Conservation (phyloP, 23 tunicate genomes). For the Halocynthia aurantium region DNA sequence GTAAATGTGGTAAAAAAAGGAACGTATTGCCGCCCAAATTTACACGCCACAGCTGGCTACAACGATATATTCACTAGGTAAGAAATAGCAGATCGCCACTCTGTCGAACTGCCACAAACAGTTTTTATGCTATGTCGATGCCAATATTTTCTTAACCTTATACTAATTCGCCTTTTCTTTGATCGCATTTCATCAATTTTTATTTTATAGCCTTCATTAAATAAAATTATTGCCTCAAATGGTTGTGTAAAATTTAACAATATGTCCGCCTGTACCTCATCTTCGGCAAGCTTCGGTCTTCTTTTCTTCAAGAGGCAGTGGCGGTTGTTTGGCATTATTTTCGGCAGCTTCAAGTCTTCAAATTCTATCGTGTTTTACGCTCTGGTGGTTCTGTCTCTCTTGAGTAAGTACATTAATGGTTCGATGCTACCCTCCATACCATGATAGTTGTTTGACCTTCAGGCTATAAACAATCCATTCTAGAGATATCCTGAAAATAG, state of each 20-base stretch:
- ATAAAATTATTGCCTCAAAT: too few species aligned
- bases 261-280: neutral
- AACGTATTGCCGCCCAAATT: too few species aligned
- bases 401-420: slow-evolving; percentile 33
- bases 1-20: too few species aligned
- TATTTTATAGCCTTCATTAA: too few species aligned
- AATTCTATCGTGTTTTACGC: slow-evolving; percentile 46
- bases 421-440: neutral
- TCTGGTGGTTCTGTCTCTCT: slow-evolving; percentile 35
- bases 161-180: too few species aligned
- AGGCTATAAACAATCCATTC: neutral
- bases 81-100: too few species aligned
- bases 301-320: slow-evolving; percentile 46
- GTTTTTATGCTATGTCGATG: too few species aligned
- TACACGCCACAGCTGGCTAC: too few species aligned
- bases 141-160: too few species aligned
- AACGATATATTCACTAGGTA: too few species aligned
- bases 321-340: slow-evolving; percentile 63
- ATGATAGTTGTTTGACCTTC: neutral
- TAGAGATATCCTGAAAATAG: neutral
- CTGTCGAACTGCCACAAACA: too few species aligned
- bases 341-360: slow-evolving; percentile 50
- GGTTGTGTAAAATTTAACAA: neutral
- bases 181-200: too few species aligned
- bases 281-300: slow-evolving; percentile 33